Base-by-base conservation (phyloP, 2,888 invertebrate genomes). In the Phasia obesa region DNA sequence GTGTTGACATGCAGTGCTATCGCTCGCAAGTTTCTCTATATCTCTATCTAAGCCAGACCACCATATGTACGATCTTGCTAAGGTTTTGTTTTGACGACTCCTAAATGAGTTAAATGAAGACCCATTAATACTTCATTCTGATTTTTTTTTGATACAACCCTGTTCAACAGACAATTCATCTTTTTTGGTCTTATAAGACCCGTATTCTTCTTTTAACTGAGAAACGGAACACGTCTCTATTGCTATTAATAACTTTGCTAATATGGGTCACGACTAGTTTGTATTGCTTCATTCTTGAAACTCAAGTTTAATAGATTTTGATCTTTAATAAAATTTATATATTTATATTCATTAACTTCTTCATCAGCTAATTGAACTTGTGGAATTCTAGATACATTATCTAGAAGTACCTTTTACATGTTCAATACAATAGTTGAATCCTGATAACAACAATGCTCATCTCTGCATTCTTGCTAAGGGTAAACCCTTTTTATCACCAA, bases 341-440 rank as follows among this genome's bases (percentile, higher is more conserved):
- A 27, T 4, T 27, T 27, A 27, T 6, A 27, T 27, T 27, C 27
- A 27, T 27, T 6, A 27, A 27, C 27, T 17, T 69, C 31, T n/a
- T 38, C 15, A 13, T 69, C 35, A 60, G 38, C 11, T 38, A 44
- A 57, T 1, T 49, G 19, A 23, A 17, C 9, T 35, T 77, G 77
- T 27, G 65, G 75, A 27, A 75, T 55, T 60, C 60, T 27, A 27
- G 77, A 69, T 19, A 69, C 47, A 35, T 38, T 60, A 23, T 80
- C 77, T 49, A 31, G 74, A 75, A 11, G 67, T 38, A 19, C 64
- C 78, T 64, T 67, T 84, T 27, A 81, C 55, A 53, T 85, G 65
- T 53, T 60, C 17, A 57, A 84, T 75, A 21, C n/a, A 67, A 23
- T 85, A 85, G n/a, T 84, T 59, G 25, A 85, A 86, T 71, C 78